Evolutionary conservation across 1,140 invertebrate genomes (phyloP), one percentile per base, ranked within the genome.

Genomic region (Drosophila nigromelanica): DNA sequence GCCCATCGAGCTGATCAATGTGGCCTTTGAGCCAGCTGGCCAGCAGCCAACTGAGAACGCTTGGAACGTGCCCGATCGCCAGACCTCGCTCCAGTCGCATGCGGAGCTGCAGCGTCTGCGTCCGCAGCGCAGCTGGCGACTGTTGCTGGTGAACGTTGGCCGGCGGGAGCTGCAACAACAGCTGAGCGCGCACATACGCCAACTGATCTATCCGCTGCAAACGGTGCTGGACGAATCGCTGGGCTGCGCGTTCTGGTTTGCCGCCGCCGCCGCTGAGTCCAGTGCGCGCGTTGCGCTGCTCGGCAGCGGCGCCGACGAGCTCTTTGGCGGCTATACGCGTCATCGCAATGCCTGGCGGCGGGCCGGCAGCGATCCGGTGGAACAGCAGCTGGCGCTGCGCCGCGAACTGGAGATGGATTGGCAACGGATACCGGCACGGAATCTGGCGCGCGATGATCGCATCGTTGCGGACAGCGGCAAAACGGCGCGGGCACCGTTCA

Each of bases 141-240:
- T 95, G 73, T 82, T 93, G 59, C 92, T 94, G 92, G 94, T 98
- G 39, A 95, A 99, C 93, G 92, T 99, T n/a, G 93, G 93, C 1
- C 93, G 94, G 72, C 87, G 94, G 62, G 95, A 97, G 92, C 90
- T 99, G 45, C 81, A 93, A 74, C 62, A 92, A 71, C 69, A 92
- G 51, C 93, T 95, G 59, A 89, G 94, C 48, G 79, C 91, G 11
- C 92, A 92, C 73, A 96, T 97, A 15, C 93, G 93, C 18, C 93
- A 98, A 92, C 93, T 99, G 45, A 94, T 99, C 4, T 95, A 96
- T 93, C 97, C 97, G 1, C 93, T 96, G 45, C 93, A 94, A 70
- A 98, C 97, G 11, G 95, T 99, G 43, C 91, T 99, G n/a, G 98
- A 99, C 93, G 98, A 99, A 91, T 98, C 97, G 92, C 94, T 99